Percentiles rank a stretch among this genome's conserved stretches.
Evolutionary conservation across 2,113 vertebrate species (phyloP).

Genomic region (Tragelaphus buxtoni): DNA sequence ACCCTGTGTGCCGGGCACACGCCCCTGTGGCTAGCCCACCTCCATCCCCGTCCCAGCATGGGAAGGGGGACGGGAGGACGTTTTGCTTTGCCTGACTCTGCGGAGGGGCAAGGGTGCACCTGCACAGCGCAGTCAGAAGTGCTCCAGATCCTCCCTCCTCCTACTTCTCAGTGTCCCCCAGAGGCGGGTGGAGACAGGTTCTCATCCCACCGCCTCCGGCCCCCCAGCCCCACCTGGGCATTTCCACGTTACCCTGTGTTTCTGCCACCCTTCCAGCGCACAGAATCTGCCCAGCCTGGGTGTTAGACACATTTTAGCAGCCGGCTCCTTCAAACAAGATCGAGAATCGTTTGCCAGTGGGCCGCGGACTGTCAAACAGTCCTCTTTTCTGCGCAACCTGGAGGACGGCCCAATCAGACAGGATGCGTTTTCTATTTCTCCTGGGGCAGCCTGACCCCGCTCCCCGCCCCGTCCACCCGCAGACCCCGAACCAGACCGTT

Average conservation of each 20-base stretch:
- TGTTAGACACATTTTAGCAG: background rate
- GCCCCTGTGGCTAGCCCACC: background rate
- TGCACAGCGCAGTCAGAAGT: background rate
- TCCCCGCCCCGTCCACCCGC: background rate
- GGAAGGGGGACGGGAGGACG: background rate
- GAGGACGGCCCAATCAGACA: background rate
- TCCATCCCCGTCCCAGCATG: background rate
- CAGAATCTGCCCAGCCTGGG: background rate
- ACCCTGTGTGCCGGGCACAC: background rate
- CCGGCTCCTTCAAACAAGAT: background rate
- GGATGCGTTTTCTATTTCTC: background rate
- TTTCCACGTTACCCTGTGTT: background rate
- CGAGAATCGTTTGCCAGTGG: background rate
- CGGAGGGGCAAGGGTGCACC: background rate
- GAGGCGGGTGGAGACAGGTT: background rate
- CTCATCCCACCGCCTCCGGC: rapidly evolving
- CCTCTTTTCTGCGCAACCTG: background rate
- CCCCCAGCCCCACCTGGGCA: background rate
- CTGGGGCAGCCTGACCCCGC: background rate
- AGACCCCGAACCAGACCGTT: constrained; percentile 74
- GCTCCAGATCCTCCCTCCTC: background rate
- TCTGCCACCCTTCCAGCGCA: background rate
- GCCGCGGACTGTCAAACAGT: background rate
- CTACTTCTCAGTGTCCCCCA: rapidly evolving
- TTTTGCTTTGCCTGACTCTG: background rate